These are phyloP conservation scores for Andrena dorsata DNA, from an alignment of 2,888 invertebrate species.

Conservation along the genomic window DNA sequence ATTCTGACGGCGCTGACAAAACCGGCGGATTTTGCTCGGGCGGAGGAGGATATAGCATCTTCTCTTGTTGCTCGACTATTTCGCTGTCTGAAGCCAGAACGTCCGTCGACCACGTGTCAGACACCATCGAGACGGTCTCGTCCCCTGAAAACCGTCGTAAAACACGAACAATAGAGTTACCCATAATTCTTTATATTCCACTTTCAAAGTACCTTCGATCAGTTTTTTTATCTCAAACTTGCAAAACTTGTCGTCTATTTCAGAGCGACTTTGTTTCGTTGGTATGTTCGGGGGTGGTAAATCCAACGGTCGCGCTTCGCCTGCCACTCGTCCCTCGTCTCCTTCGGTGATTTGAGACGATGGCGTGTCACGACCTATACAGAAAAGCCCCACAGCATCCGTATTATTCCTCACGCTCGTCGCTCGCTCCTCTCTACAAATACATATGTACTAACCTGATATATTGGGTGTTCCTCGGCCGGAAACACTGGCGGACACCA, in stretches of 20 bases:
- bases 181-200: neutral
- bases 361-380: constrained; percentile 94
- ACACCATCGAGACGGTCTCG: constrained; percentile 98
- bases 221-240: constrained; percentile 96
- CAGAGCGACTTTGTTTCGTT: constrained; percentile 94
- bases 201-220: constrained; percentile 84
- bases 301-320: constrained; percentile 82
- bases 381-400: neutral
- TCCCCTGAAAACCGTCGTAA: constrained; percentile 87
- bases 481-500: constrained; percentile 98
- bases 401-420: neutral
- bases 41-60: constrained; percentile 81
- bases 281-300: constrained; percentile 84
- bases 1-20: constrained; percentile 78
- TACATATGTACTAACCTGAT: constrained; percentile 87
- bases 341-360: constrained; percentile 95
- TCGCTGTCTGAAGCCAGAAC: constrained; percentile 98
- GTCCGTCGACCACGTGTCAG: constrained; percentile 99
- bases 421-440: neutral
- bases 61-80: constrained; percentile 92
- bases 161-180: too few relatives aligned
- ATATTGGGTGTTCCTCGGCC: constrained; percentile 97
- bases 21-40: constrained; percentile 67
- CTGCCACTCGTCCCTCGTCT: constrained; percentile 80
- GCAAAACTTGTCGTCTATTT: constrained; percentile 99